Percentiles rank a stretch among this genome's conserved stretches.
Evolutionary conservation across 2,797 vertebrate species (phyloP).

Genomic region (Chloroceryle amazona): DNA sequence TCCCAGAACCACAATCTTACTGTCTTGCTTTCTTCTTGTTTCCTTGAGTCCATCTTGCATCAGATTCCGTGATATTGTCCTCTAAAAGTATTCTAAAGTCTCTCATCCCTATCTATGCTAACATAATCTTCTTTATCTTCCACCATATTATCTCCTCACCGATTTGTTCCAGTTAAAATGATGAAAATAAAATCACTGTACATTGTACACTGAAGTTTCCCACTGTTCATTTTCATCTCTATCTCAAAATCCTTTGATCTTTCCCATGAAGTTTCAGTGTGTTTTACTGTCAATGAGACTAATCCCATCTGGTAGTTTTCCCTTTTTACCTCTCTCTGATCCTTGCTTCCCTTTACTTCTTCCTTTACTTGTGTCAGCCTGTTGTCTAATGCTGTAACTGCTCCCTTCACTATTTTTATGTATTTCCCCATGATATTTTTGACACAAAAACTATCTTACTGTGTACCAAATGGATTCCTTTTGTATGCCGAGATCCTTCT

Average conservation of each 20-base stretch:
- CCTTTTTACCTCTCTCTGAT: not conserved
- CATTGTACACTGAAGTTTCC: not conserved
- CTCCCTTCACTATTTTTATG: not conserved
- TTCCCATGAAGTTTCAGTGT: not conserved
- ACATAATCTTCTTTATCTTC: not conserved
- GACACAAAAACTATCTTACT: not conserved
- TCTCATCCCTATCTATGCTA: not conserved
- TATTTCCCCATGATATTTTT: not conserved
- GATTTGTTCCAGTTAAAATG: not conserved
- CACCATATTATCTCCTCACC: not conserved
- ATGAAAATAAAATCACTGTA: not conserved
- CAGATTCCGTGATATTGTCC: not conserved
- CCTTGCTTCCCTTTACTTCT: not conserved
- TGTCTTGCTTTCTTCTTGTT: not conserved
- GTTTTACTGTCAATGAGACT: not conserved
- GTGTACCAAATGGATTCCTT: not conserved
- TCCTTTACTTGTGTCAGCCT: not conserved
- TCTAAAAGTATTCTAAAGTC: not conserved
- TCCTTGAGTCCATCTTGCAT: not conserved
- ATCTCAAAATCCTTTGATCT: not conserved
- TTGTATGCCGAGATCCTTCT: not conserved
- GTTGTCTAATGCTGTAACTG: not conserved
- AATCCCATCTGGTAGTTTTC: not conserved
- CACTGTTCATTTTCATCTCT: not conserved
- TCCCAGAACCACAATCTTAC: not conserved